Conservation (phyloP, 2,797 vertebrate genomes). For the Micrastur ruficollis region DNA sequence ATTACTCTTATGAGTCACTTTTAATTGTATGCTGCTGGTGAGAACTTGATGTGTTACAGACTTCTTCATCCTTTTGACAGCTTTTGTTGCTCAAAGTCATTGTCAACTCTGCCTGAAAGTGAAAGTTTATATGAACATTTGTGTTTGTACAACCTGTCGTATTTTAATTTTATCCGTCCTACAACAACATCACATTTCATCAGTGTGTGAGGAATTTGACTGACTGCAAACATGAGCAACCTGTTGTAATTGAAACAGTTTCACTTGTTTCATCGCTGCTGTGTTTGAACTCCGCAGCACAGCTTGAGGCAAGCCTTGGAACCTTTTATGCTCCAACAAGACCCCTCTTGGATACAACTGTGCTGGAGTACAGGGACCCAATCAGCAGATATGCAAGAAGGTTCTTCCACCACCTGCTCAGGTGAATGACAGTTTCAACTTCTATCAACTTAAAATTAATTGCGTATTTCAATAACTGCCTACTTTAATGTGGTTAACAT, state of each 20-base stretch:
- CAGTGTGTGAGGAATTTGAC: constrained; percentile 69
- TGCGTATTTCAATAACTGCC: constrained; percentile 48
- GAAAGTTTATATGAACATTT: constrained; percentile 69
- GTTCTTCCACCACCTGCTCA: constrained; percentile 97
- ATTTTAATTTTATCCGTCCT: constrained; percentile 72
- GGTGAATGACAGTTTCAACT: constrained; percentile 77
- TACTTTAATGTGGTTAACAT: constrained; percentile 14
- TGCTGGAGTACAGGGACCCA: constrained; percentile 88
- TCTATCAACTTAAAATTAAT: constrained; percentile 72
- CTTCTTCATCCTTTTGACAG: constrained; percentile 68
- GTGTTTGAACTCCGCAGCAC: constrained; percentile 82
- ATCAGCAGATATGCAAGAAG: constrained; percentile 91
- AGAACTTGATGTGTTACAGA: constrained; percentile 66
- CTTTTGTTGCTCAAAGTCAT: constrained; percentile 72
- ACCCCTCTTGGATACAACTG: constrained; percentile 84
- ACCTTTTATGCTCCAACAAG: constrained; percentile 88
- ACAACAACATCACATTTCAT: constrained; percentile 62
- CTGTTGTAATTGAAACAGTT: constrained; percentile 69
- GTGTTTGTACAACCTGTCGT: constrained; percentile 71
- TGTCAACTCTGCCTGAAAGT: constrained; percentile 69
- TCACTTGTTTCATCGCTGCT: constrained; percentile 65
- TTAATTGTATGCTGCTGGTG: constrained; percentile 72
- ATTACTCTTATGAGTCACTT: constrained; percentile 70
- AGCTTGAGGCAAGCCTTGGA: constrained; percentile 89
- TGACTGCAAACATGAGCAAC: constrained; percentile 73